Conservation (phyloP, 2,888 invertebrate species). For the Polylopha cassiicola region DNA sequence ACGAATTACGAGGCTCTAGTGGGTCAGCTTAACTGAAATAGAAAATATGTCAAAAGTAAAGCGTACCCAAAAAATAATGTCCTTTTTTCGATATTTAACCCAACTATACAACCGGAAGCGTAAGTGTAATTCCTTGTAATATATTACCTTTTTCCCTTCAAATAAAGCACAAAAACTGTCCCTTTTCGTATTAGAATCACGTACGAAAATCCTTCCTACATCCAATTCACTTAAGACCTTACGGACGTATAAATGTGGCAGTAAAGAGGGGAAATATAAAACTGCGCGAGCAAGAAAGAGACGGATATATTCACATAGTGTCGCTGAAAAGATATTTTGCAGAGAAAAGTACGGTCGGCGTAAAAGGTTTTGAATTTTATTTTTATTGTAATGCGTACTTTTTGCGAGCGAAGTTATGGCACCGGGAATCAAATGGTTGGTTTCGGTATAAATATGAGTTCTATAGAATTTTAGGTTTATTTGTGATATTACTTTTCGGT, state of each 20-base stretch:
- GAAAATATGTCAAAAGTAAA: no score
- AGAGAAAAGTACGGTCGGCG: constrained; percentile 35
- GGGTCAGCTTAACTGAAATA: no score
- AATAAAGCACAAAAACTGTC: constrained; percentile 31
- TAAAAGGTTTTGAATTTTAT: constrained; percentile 61
- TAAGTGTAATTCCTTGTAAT: constrained; percentile 21
- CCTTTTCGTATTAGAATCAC: constrained; percentile 45
- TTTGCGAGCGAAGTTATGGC: constrained; percentile 38
- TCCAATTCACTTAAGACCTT: constrained; percentile 45
- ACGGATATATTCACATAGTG: constrained; percentile 27
- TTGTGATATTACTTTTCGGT: no score
- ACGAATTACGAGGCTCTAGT: no score
- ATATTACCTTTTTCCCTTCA: constrained; percentile 9
- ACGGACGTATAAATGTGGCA: constrained; percentile 25
- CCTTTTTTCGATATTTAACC: no score
- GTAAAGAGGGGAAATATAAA: constrained; percentile 26
- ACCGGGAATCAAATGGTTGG: constrained; percentile 22
- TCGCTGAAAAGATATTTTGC: background rate
- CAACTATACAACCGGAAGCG: constrained; percentile 10
- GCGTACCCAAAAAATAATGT: no score
- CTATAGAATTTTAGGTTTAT: no score
- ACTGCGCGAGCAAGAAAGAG: constrained; percentile 27
- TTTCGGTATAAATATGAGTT: constrained; percentile 26
- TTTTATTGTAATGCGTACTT: constrained; percentile 61
- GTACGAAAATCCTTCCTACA: constrained; percentile 45